Base-by-base conservation (phyloP, 2,797 vertebrate genomes). In the Gambusia yucatana region DNA sequence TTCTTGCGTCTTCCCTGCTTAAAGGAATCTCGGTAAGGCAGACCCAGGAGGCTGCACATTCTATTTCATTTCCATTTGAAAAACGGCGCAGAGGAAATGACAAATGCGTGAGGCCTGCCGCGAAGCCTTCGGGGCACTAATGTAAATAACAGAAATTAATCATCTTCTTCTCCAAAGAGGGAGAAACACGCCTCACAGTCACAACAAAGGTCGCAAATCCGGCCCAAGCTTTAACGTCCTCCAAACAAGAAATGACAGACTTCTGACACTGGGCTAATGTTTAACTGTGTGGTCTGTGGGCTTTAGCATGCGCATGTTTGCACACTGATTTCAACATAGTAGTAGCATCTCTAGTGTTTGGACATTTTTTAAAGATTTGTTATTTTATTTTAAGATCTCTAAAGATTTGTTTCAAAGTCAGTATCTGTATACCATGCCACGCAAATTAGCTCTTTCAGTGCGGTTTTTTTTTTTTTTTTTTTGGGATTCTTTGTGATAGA, bases 61-160 rank as follows among this genome's bases (percentile, higher is more conserved):
- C 88, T 91, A 88, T 93, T 94, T 91, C 82, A 89, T 92, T 94
- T 93, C 87, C 92, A 91, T 94, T 94, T 94, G 92, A 46, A 91
- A 90, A 93, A 94, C 91, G 83, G 89, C 80, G 88, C 87, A 77
- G 89, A 76, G 91, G 91, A 94, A 92, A 94, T 95, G 94, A 94
- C 91, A 94, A 94, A 95, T 93, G 93, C 81, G 82, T 77, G 88
- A 92, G 81, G 88, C 86, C 91, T 67, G 77, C 89, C 82, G 86
- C 91, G 83, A 83, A 90, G 88, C 90, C 93, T 93, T 82, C 89
- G 74, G 93, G 93, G 90, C 91, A 88, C 87, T 87, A 94, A 95
- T 94, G 93, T 93, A 95, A 95, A 95, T 94, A 94, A 93, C 91
- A 88, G 86, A 91, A 93, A 95, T 95, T 92, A 94, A 94, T 95